Base-by-base conservation (phyloP, 1,140 invertebrate species). In the Calephelis virginiensis region DNA sequence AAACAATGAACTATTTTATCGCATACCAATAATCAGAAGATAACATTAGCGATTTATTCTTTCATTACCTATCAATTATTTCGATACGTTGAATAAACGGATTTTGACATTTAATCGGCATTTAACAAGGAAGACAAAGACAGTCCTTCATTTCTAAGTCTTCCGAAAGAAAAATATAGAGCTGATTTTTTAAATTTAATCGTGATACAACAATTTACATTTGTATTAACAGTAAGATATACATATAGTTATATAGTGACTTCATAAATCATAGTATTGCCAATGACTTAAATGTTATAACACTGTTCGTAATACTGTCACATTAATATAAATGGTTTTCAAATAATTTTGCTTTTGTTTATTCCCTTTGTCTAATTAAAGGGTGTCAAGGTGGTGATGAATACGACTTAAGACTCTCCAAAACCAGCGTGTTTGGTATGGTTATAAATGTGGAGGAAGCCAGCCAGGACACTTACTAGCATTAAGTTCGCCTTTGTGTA, bases 301-400 rank as follows among this genome's bases (percentile, higher is more conserved):
- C 77, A 83, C 79, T 82, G 83, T 83, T 86, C 78, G 76, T 75
- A 77, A 75, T 72, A 80, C 79, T 82, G 77, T 84, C 77, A 89
- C 78, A 80, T 79, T 75, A 83, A 82, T 82, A 85, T 89, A 85
- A 86, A 88, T 89, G 83, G 82, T 86, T 89, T 89, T 78, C 76
- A 82, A 82, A 81, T 81, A 76, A 62, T 64, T 63, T 77, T 74
- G 80, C 85, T 83, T 86, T 74, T 83, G 76, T 83, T 11, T 37
- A 12, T 59, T 38, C 56, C 53, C 37, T 59, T 28, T 28, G 28
- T 28, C 28, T 28, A 4, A 28, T 4, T 4, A 28, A 28, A 28
- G 28, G n/a, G n/a, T n/a, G n/a, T n/a, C n/a, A n/a, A n/a, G n/a
- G n/a, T n/a, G n/a, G n/a, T n/a, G n/a, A n/a, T n/a, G n/a, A n/a